A percentile compares a stretch with the other conserved stretches of the same genome.
Evolutionary conservation across 2,888 invertebrate species (phyloP).

Genomic region (Marronus borbonicus): DNA sequence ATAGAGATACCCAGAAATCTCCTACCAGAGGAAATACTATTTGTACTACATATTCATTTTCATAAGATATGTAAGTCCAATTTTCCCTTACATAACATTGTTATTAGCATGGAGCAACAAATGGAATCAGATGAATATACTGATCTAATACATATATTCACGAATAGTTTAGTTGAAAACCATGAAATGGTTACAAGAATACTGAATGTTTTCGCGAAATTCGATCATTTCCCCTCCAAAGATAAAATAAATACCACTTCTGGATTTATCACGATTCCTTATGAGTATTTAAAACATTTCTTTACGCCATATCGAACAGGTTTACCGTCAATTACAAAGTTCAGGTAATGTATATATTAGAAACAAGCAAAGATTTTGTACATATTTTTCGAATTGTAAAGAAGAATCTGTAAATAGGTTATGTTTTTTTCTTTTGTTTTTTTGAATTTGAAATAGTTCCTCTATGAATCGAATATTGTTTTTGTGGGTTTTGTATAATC

Average conservation of each 20-base stretch:
- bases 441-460: too few relatives aligned
- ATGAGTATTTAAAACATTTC: conserved; percentile 20
- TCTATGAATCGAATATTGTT: too few relatives aligned
- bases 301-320: conserved; percentile 30
- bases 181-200: conserved; percentile 49
- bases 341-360: conserved; percentile 42
- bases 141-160: conserved; percentile 34
- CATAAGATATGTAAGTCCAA: conserved; percentile 50
- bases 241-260: conserved; percentile 17
- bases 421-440: neutral
- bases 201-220: conserved; percentile 49
- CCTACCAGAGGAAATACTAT: conserved; percentile 53
- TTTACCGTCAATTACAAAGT: conserved; percentile 30
- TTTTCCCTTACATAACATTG: conserved; percentile 47
- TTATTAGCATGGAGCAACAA: conserved; percentile 20
- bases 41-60: conserved; percentile 53
- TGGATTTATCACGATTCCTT: conserved; percentile 32
- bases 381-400: conserved; percentile 6
- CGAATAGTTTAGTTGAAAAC: conserved; percentile 23
- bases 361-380: neutral
- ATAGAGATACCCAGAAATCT: conserved; percentile 52
- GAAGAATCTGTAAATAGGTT: conserved; percentile 9
- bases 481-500: too few relatives aligned
- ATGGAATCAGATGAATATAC: conserved; percentile 30
- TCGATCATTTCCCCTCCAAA: conserved; percentile 26